Base-by-base conservation (phyloP, 2,888 invertebrate genomes). In the Agrotis clavis region DNA sequence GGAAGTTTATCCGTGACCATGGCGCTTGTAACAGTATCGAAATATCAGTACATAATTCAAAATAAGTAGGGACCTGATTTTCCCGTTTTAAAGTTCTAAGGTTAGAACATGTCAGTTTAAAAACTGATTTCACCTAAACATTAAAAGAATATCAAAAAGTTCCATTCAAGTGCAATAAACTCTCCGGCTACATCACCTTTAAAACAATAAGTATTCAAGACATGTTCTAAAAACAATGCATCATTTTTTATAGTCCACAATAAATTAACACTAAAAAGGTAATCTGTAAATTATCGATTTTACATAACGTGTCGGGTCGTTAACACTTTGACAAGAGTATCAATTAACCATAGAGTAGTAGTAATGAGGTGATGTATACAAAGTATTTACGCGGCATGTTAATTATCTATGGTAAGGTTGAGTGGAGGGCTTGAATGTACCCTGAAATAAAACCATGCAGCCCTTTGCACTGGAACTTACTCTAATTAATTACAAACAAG, bases 211-310 rank as follows among this genome's bases (percentile, higher is more conserved):
- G 74, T 86, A 92, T 92, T 92, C 92, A 77, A 77, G 68, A 41
- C 85, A 72, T 68, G 88, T 86, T 67, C 67, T 70, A 76, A 79
- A 84, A 88, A 89, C 88, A 90, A 87, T 86, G 88, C 87, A 85
- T 88, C 64, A 85, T 88, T 89, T 90, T 92, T 91, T 90, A 87
- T 83, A 88, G 85, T 86, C 79, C 75, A 79, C 73, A 85, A 90
- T 91, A 91, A 90, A 90, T 90, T 89, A 86, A 79, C 68, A 83
- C 89, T 80, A 86, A 92, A 90, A 92, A 87, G 92, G 92, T 78
- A 87, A 86, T 86, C 86, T 82, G 84, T 88, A 86, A 84, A 83
- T 85, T 81, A 83, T 84, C 72, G 81, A 83, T 82, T 82, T 82
- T 73, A 81, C 80, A 67, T 67, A 74, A 25, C 63, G 56, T 63